Percentiles rank a stretch among this genome's conserved stretches.
These are phyloP conservation scores for Cheirogaleus medius DNA, from an alignment of 2,113 vertebrate genomes.

Conservation along the genomic window DNA sequence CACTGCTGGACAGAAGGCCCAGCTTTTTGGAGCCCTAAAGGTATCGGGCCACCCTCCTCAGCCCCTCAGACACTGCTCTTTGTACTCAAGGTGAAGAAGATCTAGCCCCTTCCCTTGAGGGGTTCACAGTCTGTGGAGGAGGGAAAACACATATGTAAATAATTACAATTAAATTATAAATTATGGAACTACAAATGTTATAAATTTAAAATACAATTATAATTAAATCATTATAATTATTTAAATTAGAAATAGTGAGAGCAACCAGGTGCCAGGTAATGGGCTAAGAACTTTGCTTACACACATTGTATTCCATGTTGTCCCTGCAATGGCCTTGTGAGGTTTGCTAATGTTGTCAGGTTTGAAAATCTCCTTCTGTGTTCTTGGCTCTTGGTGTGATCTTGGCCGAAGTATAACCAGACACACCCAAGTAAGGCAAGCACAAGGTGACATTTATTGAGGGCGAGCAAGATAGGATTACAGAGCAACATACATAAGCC, in stretches of 20 bases:
- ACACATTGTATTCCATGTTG: not conserved
- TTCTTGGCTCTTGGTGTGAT: too few species aligned
- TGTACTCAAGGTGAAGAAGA: not conserved
- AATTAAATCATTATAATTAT: not conserved
- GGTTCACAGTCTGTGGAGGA: not conserved
- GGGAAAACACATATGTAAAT: not conserved
- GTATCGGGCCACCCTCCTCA: too few species aligned
- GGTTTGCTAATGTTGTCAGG: not conserved
- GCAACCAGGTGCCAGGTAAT: not conserved
- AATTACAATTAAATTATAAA: not conserved
- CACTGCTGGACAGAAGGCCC: not conserved
- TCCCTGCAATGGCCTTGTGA: not conserved
- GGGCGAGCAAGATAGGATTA: too few species aligned
- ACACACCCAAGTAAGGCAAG: too few species aligned
- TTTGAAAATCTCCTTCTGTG: too few species aligned
- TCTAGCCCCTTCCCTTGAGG: not conserved
- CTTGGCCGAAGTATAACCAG: too few species aligned
- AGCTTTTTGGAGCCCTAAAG: not conserved
- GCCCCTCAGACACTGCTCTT: not conserved
- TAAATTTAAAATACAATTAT: not conserved
- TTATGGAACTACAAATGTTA: not conserved
- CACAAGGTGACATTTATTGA: too few species aligned
- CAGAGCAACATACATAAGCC: too few species aligned
- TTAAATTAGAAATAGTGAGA: slow-evolving; percentile 38
- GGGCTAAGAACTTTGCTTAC: not conserved